Conservation (phyloP, 2,888 invertebrate species). For the Macrosoma leucophasiata region DNA sequence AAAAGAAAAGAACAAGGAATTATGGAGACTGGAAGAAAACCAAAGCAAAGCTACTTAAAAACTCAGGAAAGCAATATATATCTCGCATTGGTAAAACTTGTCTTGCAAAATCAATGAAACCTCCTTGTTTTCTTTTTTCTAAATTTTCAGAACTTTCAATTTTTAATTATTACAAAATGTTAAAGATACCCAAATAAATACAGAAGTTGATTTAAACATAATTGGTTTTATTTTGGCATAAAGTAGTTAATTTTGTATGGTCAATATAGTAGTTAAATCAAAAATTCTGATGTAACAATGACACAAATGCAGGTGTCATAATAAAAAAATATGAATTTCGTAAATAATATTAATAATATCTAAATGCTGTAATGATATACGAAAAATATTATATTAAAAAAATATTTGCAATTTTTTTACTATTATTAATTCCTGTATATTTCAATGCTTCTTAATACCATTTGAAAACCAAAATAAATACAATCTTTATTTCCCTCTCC, state of each 20-base stretch:
- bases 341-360: conserved; percentile 1
- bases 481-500: conserved; percentile 4
- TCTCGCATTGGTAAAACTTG: conserved; percentile 1
- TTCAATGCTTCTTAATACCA: conserved; percentile 1
- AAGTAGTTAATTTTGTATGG: conserved; percentile 4
- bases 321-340: conserved; percentile 1
- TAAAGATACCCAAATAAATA: conserved; percentile 1
- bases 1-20: conserved; percentile 3
- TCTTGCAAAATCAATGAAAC: conserved; percentile 1
- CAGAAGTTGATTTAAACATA: conserved; percentile 4
- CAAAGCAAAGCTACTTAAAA: conserved; percentile 2
- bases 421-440: conserved; percentile 1
- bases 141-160: not conserved
- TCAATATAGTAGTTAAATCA: conserved; percentile 2
- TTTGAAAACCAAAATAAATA: conserved; percentile 2
- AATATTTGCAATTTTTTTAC: not conserved
- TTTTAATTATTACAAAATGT: conserved; percentile 1
- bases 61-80: conserved; percentile 3
- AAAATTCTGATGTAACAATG: conserved; percentile 4
- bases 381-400: too few species aligned
- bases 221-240: conserved; percentile 4
- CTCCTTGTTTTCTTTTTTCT: conserved; percentile 1
- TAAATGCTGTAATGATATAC: conserved; percentile 1
- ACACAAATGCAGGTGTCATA: conserved; percentile 1
- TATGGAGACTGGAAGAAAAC: not conserved